Percentiles rank a stretch among this genome's conserved stretches.
phyloP scores from a whole-genome alignment of 2,888 invertebrate species.

The Lycaena phlaeas region DNA sequence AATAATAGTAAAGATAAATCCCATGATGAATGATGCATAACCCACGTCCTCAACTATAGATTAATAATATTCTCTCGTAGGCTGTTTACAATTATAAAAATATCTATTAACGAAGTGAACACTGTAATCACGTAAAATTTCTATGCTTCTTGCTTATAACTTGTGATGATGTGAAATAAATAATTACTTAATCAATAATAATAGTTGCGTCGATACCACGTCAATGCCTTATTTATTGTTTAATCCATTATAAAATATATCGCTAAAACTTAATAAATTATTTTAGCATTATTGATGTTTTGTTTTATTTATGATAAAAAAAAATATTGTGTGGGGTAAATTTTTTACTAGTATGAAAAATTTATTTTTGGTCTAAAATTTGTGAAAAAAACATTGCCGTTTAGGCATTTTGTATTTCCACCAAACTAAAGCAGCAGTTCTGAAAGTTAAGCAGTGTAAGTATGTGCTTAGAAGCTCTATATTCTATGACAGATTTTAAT shows the following conservation, averaged over 20 bases:
- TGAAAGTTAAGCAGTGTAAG: too few species aligned
- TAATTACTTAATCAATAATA: conserved; percentile 43
- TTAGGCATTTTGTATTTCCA: too few species aligned
- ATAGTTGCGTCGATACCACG: conserved; percentile 63
- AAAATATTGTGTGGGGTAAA: too few species aligned
- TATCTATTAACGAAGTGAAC: conserved; percentile 58
- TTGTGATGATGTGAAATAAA: conserved; percentile 49
- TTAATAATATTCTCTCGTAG: conserved; percentile 11
- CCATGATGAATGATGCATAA: conserved; percentile 25
- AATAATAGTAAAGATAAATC: conserved; percentile 24
- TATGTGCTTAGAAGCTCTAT: too few species aligned
- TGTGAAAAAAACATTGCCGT: too few species aligned
- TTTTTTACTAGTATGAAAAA: too few species aligned
- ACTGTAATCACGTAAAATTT: conserved; percentile 50
- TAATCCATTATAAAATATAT: conserved; percentile 53
- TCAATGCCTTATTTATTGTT: conserved; percentile 69
- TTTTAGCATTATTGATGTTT: conserved; percentile 51
- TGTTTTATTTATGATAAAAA: too few species aligned
- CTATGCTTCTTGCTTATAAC: conserved; percentile 54
- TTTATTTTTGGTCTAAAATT: too few species aligned
- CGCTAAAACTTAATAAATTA: conserved; percentile 66
- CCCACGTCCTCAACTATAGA: conserved; percentile 15
- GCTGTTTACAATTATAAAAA: conserved; percentile 31
- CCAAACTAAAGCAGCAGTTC: too few species aligned
- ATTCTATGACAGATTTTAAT: too few species aligned